phyloP scores from a whole-genome alignment of 37 sponge, comb jelly and placozoan species.

The Amphimedon queenslandica region DNA sequence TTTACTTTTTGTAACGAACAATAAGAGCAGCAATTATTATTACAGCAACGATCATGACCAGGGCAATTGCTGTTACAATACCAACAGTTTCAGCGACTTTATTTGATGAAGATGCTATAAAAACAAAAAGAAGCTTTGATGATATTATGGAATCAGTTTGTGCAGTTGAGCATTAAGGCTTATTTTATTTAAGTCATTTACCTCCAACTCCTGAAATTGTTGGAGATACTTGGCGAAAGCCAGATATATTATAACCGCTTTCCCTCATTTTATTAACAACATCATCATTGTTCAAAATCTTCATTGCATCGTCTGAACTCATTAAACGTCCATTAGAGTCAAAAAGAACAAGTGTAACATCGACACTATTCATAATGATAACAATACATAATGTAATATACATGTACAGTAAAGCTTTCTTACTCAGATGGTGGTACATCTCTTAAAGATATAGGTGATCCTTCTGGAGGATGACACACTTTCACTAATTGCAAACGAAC shows the following conservation, averaged over 20 bases:
- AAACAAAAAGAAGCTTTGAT: too few species aligned
- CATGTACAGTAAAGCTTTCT: not conserved
- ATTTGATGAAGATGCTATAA: too few species aligned
- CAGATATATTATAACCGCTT: slow-evolving; percentile 30
- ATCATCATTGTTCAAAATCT: not conserved
- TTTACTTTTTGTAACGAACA: too few species aligned
- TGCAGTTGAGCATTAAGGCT: too few species aligned
- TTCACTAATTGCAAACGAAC: slow-evolving; percentile 2
- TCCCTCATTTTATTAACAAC: slow-evolving; percentile 16
- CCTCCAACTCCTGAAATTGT: too few species aligned
- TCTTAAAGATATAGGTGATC: not conserved
- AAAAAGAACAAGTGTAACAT: slow-evolving; percentile 43
- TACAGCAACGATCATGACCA: too few species aligned
- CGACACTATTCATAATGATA: slow-evolving; percentile 14
- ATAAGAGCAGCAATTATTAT: too few species aligned
- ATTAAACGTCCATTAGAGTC: slow-evolving; percentile 22
- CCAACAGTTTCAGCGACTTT: too few species aligned
- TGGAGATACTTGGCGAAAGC: slow-evolving; percentile 16
- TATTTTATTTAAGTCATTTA: too few species aligned
- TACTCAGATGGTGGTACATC: not conserved
- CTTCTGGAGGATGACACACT: slow-evolving; percentile 39
- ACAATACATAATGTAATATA: not conserved
- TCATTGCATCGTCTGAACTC: slow-evolving; percentile 13
- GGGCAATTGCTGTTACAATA: too few species aligned
- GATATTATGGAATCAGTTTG: too few species aligned